Evolutionary conservation across 2,113 vertebrate genomes (phyloP).

Genomic region (Malurus melanocephalus): DNA sequence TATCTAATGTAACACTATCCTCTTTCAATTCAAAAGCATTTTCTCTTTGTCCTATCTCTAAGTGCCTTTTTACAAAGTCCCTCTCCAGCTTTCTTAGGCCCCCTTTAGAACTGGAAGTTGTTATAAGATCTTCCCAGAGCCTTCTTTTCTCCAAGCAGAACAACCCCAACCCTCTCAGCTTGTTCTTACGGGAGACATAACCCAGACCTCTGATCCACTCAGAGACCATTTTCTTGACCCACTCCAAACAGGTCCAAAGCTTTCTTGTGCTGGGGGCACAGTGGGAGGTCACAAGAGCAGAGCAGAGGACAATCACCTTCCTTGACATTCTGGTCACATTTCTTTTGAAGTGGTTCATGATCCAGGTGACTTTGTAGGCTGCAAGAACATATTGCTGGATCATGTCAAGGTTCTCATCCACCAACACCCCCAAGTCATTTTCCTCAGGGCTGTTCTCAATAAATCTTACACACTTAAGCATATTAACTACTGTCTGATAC

Average conservation of each 20-base stretch:
- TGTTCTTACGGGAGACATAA: not conserved
- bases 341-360: not conserved
- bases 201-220: not conserved
- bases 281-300: rapidly evolving
- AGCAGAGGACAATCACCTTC: not conserved
- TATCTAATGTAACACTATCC: not conserved
- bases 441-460: not conserved
- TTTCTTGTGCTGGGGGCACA: not conserved
- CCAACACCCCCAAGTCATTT: not conserved
- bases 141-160: not conserved
- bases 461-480: not conserved
- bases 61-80: not conserved
- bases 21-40: not conserved
- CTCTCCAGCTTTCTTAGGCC: not conserved
- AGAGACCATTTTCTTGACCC: not conserved
- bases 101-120: not conserved
- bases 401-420: not conserved
- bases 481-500: not conserved
- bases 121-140: not conserved
- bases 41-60: not conserved
- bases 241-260: not conserved
- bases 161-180: not conserved
- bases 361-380: not conserved
- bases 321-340: not conserved
- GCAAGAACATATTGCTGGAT: not conserved